phyloP scores from a whole-genome alignment of 2,113 vertebrate genomes.

The western clawed frog (Xenopus tropicalis) region DNA sequence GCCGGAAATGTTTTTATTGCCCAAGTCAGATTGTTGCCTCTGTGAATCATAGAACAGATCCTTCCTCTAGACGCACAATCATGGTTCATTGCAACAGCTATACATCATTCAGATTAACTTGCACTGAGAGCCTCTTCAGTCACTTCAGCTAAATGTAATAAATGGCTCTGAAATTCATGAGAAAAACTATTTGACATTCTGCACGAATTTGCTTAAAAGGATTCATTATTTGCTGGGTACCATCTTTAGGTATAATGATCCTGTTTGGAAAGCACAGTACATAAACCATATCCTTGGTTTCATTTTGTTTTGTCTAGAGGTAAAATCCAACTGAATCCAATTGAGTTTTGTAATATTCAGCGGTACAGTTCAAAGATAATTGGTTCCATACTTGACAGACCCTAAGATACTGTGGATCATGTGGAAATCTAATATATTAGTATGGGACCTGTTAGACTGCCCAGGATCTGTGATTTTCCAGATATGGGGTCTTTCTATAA shows the following conservation, averaged over 20 bases:
- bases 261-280: not conserved
- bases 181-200: conserved; percentile 14
- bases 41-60: conserved; percentile 13
- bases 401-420: too few species aligned
- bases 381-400: too few species aligned
- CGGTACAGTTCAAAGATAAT: too few species aligned
- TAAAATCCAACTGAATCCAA: too few species aligned
- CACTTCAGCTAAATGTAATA: conserved; percentile 23
- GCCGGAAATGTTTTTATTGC: conserved; percentile 13
- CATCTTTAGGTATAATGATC: not conserved
- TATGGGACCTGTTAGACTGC: too few species aligned
- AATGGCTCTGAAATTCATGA: not conserved
- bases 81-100: conserved; percentile 6
- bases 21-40: conserved; percentile 5
- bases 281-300: too few species aligned
- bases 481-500: too few species aligned
- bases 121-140: conserved; percentile 1
- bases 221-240: too few species aligned
- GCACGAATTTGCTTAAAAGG: conserved; percentile 7
- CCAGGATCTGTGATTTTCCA: too few species aligned
- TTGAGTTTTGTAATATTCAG: too few species aligned
- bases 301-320: too few species aligned
- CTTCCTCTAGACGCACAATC: not conserved
- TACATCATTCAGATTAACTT: conserved; percentile 16
- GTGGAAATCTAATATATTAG: too few species aligned